phyloP scores from a whole-genome alignment of 1,140 invertebrate species.

The Panagrolaimus sp. region DNA sequence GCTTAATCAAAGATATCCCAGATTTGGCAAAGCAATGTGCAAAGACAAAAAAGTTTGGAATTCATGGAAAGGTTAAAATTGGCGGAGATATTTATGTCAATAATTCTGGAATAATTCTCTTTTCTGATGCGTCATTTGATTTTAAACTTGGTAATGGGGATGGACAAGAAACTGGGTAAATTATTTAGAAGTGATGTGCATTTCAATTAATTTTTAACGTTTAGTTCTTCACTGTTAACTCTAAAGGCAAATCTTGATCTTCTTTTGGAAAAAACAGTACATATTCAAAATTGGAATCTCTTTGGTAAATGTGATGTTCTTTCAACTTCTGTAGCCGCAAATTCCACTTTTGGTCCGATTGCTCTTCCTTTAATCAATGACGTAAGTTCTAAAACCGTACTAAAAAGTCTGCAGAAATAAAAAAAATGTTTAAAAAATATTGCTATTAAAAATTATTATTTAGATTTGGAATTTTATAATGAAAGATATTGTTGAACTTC shows the following conservation, averaged over 20 bases:
- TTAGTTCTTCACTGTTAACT: not conserved
- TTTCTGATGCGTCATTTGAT: not conserved
- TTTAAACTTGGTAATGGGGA: not conserved
- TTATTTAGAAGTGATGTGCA: not conserved
- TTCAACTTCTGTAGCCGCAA: not conserved
- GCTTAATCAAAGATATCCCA: too few species aligned
- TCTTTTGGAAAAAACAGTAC: conserved; percentile 1
- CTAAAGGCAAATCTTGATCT: not conserved
- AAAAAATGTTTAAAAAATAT: too few species aligned
- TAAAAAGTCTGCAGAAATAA: too few species aligned
- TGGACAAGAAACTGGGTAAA: conserved; percentile 5
- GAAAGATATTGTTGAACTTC: not conserved
- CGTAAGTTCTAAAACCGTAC: too few species aligned
- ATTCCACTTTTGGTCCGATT: not conserved
- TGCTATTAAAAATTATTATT: not conserved
- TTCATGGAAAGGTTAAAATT: conserved; percentile 6
- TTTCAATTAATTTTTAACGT: not conserved
- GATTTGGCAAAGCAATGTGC: too few species aligned
- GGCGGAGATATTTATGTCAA: not conserved
- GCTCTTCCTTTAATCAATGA: too few species aligned
- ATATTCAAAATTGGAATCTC: not conserved
- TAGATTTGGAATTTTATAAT: not conserved
- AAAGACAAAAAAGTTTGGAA: not conserved
- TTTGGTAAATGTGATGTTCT: not conserved
- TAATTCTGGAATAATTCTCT: not conserved